Evolutionary conservation across 1,140 invertebrate genomes (phyloP), one percentile per base, ranked within the genome.

Genomic region (Caenorhabditis latens): DNA sequence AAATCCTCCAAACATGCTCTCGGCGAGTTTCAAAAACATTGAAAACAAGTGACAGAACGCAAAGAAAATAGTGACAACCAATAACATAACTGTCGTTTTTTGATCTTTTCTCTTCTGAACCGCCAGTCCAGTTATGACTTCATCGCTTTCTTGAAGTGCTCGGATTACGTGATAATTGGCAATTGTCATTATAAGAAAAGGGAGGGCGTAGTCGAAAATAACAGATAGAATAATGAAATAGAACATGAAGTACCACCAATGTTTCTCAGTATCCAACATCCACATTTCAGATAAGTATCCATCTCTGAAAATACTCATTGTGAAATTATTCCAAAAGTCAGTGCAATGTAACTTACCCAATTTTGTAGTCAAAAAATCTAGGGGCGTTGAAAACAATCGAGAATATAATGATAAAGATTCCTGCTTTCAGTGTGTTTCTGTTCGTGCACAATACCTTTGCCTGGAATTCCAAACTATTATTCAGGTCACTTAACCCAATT

Each of bases 281-380:
- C 71, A 79, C 71, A 79, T 79, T 79, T 79, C 71, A 79, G 71
- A 79, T 79, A 79, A 42, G 24, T 79, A 79, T 50, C 71, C 71
- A 53, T 79, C 71, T 48, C 71, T 79, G 43, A 24, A 79, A 67
- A 79, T 21, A 5, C 11, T 53, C 21, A 40, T 71, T 43, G 9
- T 46, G 14, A 46, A 58, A 58, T 58, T 2, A 58, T n/a, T 19
- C 16, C n/a, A 3, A 58, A 21, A 58, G 19, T n/a, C 8, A 58
- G 21, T 1, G 16, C 1, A 4, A 53, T 6, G 4, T 21, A 24
- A 79, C 46, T 79, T 50, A 79, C 71, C 71, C 71, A 50, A 79
- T 79, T 79, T 79, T 79, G n/a, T 79, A 79, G 14, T 79, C 71
- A 24, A 79, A 79, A 43, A 79, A 79, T 24, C 71, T 79, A 13